Evolutionary conservation across 2,888 invertebrate genomes (phyloP), one percentile per base, ranked within the genome.

Genomic region (Rotaria macrura): DNA sequence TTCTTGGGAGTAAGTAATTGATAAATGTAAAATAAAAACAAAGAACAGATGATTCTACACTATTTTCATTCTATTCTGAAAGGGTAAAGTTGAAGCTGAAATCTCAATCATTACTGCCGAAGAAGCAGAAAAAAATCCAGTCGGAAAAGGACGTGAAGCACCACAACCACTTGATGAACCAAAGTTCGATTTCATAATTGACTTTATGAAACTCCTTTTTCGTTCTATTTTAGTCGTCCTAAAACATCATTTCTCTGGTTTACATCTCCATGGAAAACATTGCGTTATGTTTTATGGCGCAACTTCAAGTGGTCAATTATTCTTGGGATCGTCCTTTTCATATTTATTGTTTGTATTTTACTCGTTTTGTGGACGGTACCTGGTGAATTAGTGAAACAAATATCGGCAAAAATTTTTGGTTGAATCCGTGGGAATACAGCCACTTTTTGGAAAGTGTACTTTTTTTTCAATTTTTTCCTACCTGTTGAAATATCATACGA

Each of bases 241-340:
- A 84, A 85, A 49, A 85, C 84, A 34, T 85, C 85, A n/a, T 85
- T 85, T 84, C 55, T 85, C 9, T 85, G 85, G 85, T 85, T 85
- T 65, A 84, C 84, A 20, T 72, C 47, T 20, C 85, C 85, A 0
- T 85, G 34, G n/a, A 84, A 85, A 85, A 25, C 74, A 34, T 84
- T 85, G 34, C 49, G 79, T n/a, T 84, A 23, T 52, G 34, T 85
- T 38, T 72, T 85, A 25, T 85, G 85, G 85, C 84, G 65, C n/a
- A 85, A 85, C 40, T 85, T 52, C 23, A 84, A 84, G 72, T 84
- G 84, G 79, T 23, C 55, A 38, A 49, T 85, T 47, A 14, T 85
- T 12, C 14, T 85, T 2, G 52, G 40, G 23, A 0, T 84, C 5
- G 40, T 85, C 54, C 7, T 84, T 23, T 49, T 43, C 6, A 49